phyloP scores from a whole-genome alignment of 2,113 vertebrate species.

The Plectropomus leopardus region DNA sequence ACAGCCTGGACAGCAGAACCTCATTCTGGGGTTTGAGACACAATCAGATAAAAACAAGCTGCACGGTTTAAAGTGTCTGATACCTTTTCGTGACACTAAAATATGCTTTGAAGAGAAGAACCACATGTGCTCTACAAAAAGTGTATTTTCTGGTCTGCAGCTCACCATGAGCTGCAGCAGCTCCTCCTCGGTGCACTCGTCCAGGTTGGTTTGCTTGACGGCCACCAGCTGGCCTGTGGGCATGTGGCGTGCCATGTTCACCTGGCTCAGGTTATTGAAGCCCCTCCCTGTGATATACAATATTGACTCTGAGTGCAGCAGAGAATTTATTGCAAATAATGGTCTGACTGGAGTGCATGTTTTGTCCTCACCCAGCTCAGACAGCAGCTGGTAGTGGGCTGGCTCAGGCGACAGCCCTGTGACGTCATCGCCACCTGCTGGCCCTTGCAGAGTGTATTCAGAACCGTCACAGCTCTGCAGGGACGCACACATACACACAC shows the following conservation, averaged over 20 bases:
- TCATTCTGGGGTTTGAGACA: constrained; percentile 88
- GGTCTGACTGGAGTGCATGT: neutral
- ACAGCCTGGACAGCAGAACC: constrained; percentile 90
- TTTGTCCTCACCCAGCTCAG: constrained; percentile 91
- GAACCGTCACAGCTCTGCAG: constrained; percentile 87
- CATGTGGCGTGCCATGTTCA: constrained; percentile 92
- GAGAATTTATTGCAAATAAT: no score
- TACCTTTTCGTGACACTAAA: neutral
- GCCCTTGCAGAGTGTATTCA: constrained; percentile 83
- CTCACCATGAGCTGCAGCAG: constrained; percentile 93
- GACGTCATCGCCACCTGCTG: constrained; percentile 83
- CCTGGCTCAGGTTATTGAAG: constrained; percentile 93
- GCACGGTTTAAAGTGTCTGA: no score
- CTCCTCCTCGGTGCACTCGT: constrained; percentile 94
- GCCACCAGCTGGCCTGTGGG: constrained; percentile 92
- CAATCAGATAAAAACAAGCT: neutral
- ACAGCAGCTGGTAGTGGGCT: constrained; percentile 94
- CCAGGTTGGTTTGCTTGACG: constrained; percentile 94
- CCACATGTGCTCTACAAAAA: fast-evolving
- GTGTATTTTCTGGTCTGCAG: neutral
- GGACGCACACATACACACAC: neutral
- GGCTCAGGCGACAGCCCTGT: constrained; percentile 86
- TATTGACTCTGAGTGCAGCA: no score
- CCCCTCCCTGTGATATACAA: constrained; percentile 86
- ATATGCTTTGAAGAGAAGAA: neutral